These are phyloP conservation scores for Bubo blakistoni DNA, from an alignment of 2,113 vertebrate genomes.

Conservation along the genomic window DNA sequence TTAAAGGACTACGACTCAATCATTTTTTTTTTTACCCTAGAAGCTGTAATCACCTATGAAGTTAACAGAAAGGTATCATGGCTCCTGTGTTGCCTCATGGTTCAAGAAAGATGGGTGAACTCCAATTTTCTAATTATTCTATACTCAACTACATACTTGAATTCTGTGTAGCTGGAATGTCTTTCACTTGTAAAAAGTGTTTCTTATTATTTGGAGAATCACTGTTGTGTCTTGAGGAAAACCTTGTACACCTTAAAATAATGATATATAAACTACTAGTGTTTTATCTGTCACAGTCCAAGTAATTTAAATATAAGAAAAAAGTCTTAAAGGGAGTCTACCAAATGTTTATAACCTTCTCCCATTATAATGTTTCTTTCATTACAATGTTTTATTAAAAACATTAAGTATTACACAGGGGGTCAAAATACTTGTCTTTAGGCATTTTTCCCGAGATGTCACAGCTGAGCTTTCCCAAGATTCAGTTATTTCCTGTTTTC, in stretches of 20 bases:
- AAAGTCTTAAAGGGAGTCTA: neutral
- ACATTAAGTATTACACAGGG: neutral
- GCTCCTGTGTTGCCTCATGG: neutral
- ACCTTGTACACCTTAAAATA: neutral
- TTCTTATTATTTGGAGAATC: neutral
- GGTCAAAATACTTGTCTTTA: neutral
- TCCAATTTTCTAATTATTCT: neutral
- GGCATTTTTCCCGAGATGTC: neutral
- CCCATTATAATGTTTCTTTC: neutral
- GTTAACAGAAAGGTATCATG: neutral
- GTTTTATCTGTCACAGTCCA: neutral
- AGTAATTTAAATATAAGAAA: neutral
- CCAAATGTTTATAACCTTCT: neutral
- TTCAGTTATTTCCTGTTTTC: neutral
- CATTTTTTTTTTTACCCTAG: neutral
- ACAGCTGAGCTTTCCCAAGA: neutral
- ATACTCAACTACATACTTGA: neutral
- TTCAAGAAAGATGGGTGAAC: neutral
- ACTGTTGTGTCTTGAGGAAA: neutral
- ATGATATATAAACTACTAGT: neutral
- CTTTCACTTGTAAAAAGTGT: neutral
- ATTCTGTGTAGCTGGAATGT: neutral
- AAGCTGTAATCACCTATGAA: neutral
- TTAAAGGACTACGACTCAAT: neutral
- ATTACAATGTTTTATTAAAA: neutral